Conservation (phyloP, 1,140 invertebrate species). For the Polypedilum vanderplanki region DNA sequence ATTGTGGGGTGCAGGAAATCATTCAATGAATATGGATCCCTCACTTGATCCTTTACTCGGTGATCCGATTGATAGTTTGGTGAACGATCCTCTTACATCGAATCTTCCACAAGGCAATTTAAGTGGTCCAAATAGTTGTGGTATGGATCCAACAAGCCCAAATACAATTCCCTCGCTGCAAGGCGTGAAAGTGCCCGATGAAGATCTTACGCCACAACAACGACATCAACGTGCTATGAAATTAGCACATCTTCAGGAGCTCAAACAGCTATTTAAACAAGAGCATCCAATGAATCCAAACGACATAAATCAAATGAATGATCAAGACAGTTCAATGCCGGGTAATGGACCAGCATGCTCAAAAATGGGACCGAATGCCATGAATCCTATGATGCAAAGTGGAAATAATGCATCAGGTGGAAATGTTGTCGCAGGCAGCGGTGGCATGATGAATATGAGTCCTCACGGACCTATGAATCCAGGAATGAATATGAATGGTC, state of each 20-base stretch:
- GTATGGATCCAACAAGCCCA: constrained; percentile 46
- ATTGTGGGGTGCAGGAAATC: background rate
- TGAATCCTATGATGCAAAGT: constrained; percentile 21
- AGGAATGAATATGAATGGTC: constrained; percentile 32
- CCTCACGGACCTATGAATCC: constrained; percentile 23
- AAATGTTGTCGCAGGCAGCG: too few species aligned
- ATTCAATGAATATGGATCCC: constrained; percentile 19
- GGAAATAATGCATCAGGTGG: background rate
- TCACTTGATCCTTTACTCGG: background rate
- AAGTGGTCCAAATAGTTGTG: background rate
- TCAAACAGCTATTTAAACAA: constrained; percentile 86
- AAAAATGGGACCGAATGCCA: constrained; percentile 37
- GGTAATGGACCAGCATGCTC: background rate
- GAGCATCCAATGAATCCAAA: constrained; percentile 51
- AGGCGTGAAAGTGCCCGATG: constrained; percentile 88
- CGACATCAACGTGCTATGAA: constrained; percentile 87
- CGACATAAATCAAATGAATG: constrained; percentile 23
- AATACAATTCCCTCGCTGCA: constrained; percentile 52
- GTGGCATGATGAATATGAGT: background rate
- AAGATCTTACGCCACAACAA: constrained; percentile 94
- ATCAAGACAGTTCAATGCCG: background rate
- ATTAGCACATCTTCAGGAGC: constrained; percentile 82
- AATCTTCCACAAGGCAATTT: background rate
- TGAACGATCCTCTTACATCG: background rate
- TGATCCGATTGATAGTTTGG: background rate